Evolutionary conservation across 2,888 invertebrate genomes (phyloP), one percentile per base, ranked within the genome.

Genomic region (Agrotis ipsilon): DNA sequence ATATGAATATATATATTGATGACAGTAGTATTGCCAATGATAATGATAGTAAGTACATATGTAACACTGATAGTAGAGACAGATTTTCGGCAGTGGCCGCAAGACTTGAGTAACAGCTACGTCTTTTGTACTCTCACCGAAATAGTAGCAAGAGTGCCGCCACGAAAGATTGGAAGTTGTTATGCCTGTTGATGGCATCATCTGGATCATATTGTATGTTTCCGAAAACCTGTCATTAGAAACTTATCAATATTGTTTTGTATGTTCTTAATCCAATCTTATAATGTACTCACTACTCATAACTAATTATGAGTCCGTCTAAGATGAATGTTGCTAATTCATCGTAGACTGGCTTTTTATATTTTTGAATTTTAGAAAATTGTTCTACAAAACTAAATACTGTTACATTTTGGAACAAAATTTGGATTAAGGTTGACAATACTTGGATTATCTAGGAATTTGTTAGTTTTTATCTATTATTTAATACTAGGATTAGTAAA

Each of bases 91-190:
- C 84, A 80, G 87, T 88, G 84, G 85, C 85, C 87, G 83, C 82
- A 82, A 86, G 85, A 84, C 86, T 39, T 86, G 80, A 85, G 82
- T 70, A 84, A 82, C 84, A 86, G 86, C 91, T 92, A 92, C 90
- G 86, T 87, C 85, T 85, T 83, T 84, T 86, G 88, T 86, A 87
- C 90, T 91, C 98, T 98, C 97, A 98, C 98, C 98, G 98, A 97
- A 99, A 99, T 92, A 99, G 97, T 92, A 99, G 97, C 97, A 98
- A 97, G 94, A 99, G 97, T 94, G 98, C 98, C 96, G 98, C 98
- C 96, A 98, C 97, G 97, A 99, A 99, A 92, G 98, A 98, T 96
- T 98, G 98, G 97, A 99, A 99, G 97, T 99, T 99, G 97, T 99
- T 99, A 97, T 99, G 99, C 92, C 98, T 97, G 97, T 98, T 98